Evolutionary conservation across 2,113 vertebrate species (phyloP).

Genomic region (Nyctibius bracteatus): DNA sequence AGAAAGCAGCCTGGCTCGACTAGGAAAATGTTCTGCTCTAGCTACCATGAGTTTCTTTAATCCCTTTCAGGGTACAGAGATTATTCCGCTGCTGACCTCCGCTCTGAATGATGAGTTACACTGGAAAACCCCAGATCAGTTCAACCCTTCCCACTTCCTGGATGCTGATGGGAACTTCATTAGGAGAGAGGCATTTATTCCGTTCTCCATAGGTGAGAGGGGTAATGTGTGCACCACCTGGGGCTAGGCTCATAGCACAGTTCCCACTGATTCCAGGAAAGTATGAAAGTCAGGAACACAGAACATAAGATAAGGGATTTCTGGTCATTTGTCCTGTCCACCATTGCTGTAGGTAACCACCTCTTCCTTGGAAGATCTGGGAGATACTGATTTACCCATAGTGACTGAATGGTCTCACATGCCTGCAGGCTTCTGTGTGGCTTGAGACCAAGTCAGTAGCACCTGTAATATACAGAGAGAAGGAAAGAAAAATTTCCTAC

Average conservation of each 20-base stretch:
- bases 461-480: background rate
- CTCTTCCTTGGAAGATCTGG: background rate
- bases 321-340: background rate
- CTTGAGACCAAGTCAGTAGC: background rate
- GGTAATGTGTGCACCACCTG: background rate
- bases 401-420: background rate
- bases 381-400: background rate
- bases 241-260: background rate
- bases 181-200: slow-evolving; percentile 74
- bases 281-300: background rate
- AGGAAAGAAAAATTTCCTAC: background rate
- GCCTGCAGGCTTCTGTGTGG: background rate
- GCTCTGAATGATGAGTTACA: slow-evolving; percentile 67
- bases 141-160: slow-evolving; percentile 75
- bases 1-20: background rate
- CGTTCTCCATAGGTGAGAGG: slow-evolving; percentile 74
- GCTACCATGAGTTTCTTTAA: background rate
- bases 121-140: slow-evolving; percentile 72
- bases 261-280: background rate
- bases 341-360: background rate
- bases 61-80: slow-evolving; percentile 67
- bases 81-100: slow-evolving; percentile 70
- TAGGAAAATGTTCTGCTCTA: background rate
- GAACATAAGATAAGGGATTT: background rate
- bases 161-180: slow-evolving; percentile 68